Evolutionary conservation across 2,888 invertebrate species (phyloP), one percentile per base, ranked within the genome.

Genomic region (Choreutis nemorana): DNA sequence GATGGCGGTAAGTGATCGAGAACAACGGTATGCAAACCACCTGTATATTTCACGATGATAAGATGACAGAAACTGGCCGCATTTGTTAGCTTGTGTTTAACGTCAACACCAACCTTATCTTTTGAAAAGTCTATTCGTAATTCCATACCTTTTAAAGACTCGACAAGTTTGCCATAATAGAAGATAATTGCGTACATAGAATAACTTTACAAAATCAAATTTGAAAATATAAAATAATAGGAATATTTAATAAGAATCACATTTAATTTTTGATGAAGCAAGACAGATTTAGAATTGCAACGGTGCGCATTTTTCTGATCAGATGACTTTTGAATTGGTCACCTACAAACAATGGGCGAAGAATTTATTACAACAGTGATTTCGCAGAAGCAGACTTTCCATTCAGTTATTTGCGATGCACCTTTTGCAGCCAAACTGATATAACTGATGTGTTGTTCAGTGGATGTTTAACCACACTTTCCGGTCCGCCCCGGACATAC

Each of bases 291-390:
- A n/a, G n/a, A n/a, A n/a, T n/a, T n/a, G n/a, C n/a, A n/a, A n/a
- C n/a, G n/a, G n/a, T n/a, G n/a, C n/a, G n/a, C n/a, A n/a, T n/a
- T n/a, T n/a, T n/a, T n/a, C n/a, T n/a, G n/a, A n/a, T n/a, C n/a
- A n/a, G n/a, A n/a, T n/a, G n/a, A n/a, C n/a, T n/a, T n/a, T n/a
- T 14, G 14, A 41, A 37, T 37, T 37, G 36, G 33, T 41, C 40
- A 43, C 44, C 42, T 46, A 50, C 49, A 55, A 58, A 71, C 71
- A 72, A 70, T 70, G 58, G 57, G 41, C 27, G 47, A 58, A 56
- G 66, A 65, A 66, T 72, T 67, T 54, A 43, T 61, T 60, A 56
- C 48, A 49, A 55, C 51, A 62, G 61, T 60, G 54, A 57, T 68
- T n/a, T 63, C 56, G 50, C 51, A 50, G 66, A 64, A 62, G 48